Evolutionary conservation across 2,113 vertebrate species (phyloP), one percentile per base, ranked within the genome.

Genomic region (Tragelaphus buxtoni): DNA sequence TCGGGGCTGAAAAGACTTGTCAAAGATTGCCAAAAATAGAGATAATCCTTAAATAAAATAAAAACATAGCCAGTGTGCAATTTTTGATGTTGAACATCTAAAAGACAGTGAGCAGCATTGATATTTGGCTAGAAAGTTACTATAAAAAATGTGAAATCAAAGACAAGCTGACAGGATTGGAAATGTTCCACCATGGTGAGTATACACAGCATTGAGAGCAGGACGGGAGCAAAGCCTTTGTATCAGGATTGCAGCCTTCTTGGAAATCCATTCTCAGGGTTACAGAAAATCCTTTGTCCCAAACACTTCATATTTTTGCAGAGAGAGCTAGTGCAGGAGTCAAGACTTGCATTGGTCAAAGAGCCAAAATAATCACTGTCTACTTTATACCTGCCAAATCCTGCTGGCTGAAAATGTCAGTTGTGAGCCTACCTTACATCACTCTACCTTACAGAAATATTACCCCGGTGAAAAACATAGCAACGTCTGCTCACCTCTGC

Each of bases 51-150:
- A 84, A 88, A 87, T 97, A 97, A 96, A 97, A 94, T 97, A 94
- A 96, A 95, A 97, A 98, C 95, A 96, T 79, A 76, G 90, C 45
- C 39, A 85, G 55, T 92, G 79, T 82, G 72, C 60, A 93, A 88
- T 83, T 97, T 98, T 97, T 94, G 56, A 88, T 97, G 98, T 97
- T 96, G 60, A 95, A 92, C 88, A 97, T 96, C 65, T 95, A 86
- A 96, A 98, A 95, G 76, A 80, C 91, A 81, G 98, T 96, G 51
- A 77, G 89, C 80, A 87, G 81, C 92, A 96, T 9, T 93, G 93
- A 97, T 96, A 96, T 96, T 88, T 98, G 77, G 80, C 49, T 82
- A 76, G 95, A 80, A 94, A 98, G 97, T 97, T 96, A 95, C 90
- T 91, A 94, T 92, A 93, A 97, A 97, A 89, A 96, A 97, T 97